These are phyloP conservation scores for Pempheris klunzingeri DNA, from an alignment of 2,797 vertebrate species.

Conservation along the genomic window DNA sequence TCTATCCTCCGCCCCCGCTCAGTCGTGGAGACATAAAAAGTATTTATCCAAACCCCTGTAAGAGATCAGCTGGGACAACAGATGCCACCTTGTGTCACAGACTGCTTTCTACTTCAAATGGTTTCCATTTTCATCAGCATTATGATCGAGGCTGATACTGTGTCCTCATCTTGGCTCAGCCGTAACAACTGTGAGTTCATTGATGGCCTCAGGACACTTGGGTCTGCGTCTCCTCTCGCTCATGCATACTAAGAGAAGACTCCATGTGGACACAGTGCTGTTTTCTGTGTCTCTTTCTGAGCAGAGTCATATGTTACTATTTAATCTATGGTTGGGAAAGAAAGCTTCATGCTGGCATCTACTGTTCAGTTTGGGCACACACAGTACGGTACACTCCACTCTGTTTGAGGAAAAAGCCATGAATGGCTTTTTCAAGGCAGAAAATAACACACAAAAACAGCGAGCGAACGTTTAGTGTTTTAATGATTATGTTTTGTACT, in stretches of 20 bases:
- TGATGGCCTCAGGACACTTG: slow-evolving; percentile 20
- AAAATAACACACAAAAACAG: slow-evolving; percentile 18
- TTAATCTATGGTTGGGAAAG: background rate
- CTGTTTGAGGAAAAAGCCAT: background rate
- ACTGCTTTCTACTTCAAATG: slow-evolving; percentile 32
- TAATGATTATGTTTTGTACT: slow-evolving; percentile 47
- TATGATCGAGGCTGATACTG: slow-evolving; percentile 3
- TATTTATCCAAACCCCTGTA: background rate
- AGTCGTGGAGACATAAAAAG: no score
- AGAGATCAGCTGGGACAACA: slow-evolving; percentile 12
- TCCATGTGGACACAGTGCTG: slow-evolving; percentile 14
- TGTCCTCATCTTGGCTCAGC: slow-evolving; percentile 27
- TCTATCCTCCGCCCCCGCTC: no score
- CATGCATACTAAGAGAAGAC: slow-evolving; percentile 40
- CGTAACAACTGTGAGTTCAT: slow-evolving; percentile 25
- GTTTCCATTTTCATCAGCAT: slow-evolving; percentile 41
- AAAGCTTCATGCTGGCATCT: slow-evolving; percentile 65
- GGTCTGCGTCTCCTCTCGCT: slow-evolving; percentile 42
- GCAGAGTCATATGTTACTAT: background rate
- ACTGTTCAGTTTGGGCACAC: slow-evolving; percentile 53
- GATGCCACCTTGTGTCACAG: background rate
- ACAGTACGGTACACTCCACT: background rate
- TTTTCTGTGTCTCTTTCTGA: slow-evolving; percentile 1
- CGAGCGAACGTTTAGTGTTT: slow-evolving; percentile 54
- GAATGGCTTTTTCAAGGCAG: background rate